Percentiles rank a stretch among this genome's conserved stretches.
Evolutionary conservation across 2,888 invertebrate genomes (phyloP).

Genomic region (Cantharis nigra): DNA sequence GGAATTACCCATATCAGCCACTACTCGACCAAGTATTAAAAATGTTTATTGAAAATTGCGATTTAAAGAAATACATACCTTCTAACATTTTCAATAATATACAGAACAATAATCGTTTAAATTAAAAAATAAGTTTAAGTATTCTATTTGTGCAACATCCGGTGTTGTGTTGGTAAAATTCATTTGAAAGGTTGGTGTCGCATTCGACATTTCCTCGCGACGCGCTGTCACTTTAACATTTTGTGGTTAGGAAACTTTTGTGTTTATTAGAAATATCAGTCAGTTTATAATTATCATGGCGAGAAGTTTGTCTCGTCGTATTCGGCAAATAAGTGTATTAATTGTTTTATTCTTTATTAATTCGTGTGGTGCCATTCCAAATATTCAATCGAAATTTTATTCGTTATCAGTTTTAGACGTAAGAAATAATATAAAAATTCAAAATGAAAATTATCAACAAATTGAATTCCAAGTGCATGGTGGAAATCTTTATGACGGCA

Average conservation of each 20-base stretch:
- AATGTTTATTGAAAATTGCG: no score
- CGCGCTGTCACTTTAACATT: slow-evolving; percentile 6
- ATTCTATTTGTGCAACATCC: neutral
- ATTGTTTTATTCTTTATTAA: slow-evolving; percentile 31
- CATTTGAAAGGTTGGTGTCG: neutral
- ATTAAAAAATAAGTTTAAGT: no score
- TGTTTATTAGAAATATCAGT: slow-evolving; percentile 18
- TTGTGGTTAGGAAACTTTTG: slow-evolving; percentile 15
- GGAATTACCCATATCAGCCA: no score
- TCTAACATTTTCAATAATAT: no score
- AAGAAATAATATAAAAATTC: slow-evolving; percentile 2
- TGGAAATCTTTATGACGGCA: slow-evolving; percentile 44
- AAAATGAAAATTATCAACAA: slow-evolving; percentile 43
- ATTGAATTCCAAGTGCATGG: slow-evolving; percentile 50
- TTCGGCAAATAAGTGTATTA: slow-evolving; percentile 40
- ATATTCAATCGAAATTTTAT: slow-evolving; percentile 38
- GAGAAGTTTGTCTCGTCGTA: slow-evolving; percentile 46
- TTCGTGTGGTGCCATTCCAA: slow-evolving; percentile 13
- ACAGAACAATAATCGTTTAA: no score
- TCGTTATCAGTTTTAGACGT: slow-evolving; percentile 34
- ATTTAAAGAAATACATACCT: no score
- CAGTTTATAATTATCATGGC: slow-evolving; percentile 47
- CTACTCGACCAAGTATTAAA: no score
- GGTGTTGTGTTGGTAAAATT: neutral
- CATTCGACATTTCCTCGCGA: slow-evolving; percentile 6